Percentiles rank a stretch among this genome's conserved stretches.
Evolutionary conservation across 2,797 vertebrate species (phyloP).

Genomic region (Intellagama lesueurii): DNA sequence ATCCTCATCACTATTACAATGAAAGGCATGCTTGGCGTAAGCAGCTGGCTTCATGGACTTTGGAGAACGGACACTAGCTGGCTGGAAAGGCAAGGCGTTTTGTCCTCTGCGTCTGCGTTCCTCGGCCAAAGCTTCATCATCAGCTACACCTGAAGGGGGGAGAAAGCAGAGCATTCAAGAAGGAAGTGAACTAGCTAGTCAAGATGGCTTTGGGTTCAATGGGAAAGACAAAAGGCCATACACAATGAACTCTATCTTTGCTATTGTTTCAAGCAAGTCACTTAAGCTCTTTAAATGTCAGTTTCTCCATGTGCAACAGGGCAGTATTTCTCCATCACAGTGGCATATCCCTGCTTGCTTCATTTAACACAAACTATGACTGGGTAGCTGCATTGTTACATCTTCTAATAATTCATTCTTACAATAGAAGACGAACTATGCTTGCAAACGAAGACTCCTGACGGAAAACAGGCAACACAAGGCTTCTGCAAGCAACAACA

Average conservation of each 20-base stretch:
- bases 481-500: too few species aligned
- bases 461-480: neutral
- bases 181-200: constrained; percentile 35
- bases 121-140: constrained; percentile 84
- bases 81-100: constrained; percentile 78
- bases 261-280: neutral
- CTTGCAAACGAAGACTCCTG: neutral
- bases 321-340: neutral
- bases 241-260: neutral
- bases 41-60: constrained; percentile 65
- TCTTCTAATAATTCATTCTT: neutral
- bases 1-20: constrained; percentile 79
- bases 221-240: neutral
- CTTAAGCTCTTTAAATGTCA: neutral
- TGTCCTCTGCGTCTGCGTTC: constrained; percentile 86
- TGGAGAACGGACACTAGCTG: constrained; percentile 71
- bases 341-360: too few species aligned
- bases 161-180: constrained; percentile 59
- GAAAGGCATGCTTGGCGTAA: constrained; percentile 79
- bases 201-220: neutral
- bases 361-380: neutral
- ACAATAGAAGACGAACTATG: neutral
- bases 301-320: constrained; percentile 35
- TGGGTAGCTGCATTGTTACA: neutral
- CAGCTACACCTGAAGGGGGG: constrained; percentile 82